Conservation (phyloP, 2,113 vertebrate species). For the Otolemur garnettii region DNA sequence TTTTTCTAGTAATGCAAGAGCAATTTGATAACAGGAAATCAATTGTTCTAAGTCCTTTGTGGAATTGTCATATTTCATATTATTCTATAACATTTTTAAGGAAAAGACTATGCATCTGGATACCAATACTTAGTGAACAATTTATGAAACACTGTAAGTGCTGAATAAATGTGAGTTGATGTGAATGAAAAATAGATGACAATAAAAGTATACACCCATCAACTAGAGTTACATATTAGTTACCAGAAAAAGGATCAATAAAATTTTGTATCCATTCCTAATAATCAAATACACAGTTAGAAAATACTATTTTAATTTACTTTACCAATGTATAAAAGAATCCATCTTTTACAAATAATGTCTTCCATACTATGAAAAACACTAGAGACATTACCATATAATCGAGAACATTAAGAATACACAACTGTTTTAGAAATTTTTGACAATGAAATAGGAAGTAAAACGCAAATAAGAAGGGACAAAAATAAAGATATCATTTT, state of each 20-base stretch:
- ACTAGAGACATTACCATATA: neutral
- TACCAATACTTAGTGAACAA: neutral
- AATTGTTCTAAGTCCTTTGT: slow-evolving; percentile 35
- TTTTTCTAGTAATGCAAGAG: slow-evolving; percentile 18
- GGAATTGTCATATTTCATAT: slow-evolving; percentile 16
- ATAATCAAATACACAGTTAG: neutral
- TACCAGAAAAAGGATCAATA: neutral
- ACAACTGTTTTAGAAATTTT: slow-evolving; percentile 34
- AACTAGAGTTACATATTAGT: neutral
- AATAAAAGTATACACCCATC: neutral
- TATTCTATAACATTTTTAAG: slow-evolving; percentile 22
- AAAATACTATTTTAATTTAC: slow-evolving; percentile 13
- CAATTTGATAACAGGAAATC: slow-evolving; percentile 48
- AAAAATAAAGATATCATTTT: neutral
- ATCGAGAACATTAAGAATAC: neutral
- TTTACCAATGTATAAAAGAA: neutral
- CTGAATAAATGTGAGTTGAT: slow-evolving; percentile 33
- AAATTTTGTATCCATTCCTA: slow-evolving; percentile 28
- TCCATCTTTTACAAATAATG: slow-evolving; percentile 18
- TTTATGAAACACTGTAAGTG: neutral
- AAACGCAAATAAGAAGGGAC: slow-evolving; percentile 3
- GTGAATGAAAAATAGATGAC: slow-evolving; percentile 8
- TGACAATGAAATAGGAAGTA: slow-evolving; percentile 44
- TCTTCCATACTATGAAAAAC: neutral
- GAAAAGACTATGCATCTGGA: neutral